These are phyloP conservation scores for Lithophane leautieri DNA, from an alignment of 2,888 invertebrate genomes.

Conservation along the genomic window DNA sequence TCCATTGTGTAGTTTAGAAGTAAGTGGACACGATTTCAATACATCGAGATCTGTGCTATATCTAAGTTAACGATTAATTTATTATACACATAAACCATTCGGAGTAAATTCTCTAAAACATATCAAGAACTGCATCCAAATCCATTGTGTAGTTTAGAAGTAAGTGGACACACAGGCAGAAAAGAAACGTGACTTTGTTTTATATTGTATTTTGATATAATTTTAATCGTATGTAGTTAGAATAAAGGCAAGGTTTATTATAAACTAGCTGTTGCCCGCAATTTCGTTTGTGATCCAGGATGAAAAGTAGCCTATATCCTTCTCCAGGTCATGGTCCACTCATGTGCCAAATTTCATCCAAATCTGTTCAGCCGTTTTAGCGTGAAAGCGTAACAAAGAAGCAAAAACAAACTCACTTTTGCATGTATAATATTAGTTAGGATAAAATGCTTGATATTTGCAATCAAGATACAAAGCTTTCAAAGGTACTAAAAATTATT, in stretches of 20 bases:
- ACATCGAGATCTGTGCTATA: too few species aligned
- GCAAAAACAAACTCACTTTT: too few species aligned
- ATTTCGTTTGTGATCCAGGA: too few species aligned
- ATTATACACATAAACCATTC: neutral
- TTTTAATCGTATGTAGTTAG: too few species aligned
- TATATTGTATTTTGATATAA: neutral
- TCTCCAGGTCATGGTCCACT: too few species aligned
- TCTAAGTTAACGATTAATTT: neutral
- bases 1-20: neutral
- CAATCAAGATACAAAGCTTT: neutral
- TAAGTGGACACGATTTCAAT: too few species aligned
- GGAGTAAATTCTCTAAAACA: neutral
- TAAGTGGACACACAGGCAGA: neutral
- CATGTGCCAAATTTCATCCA: too few species aligned
- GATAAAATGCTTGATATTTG: neutral
- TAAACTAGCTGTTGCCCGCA: neutral
- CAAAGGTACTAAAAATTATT: neutral
- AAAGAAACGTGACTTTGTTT: neutral
- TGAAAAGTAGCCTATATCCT: too few species aligned
- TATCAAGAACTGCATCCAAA: neutral
- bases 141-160: neutral
- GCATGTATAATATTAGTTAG: too few species aligned
- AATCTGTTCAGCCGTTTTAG: too few species aligned
- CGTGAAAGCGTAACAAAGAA: too few species aligned
- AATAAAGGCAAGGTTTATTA: neutral